Conservation (phyloP, 2,888 invertebrate species). For the Gastrophysa polygoni region DNA sequence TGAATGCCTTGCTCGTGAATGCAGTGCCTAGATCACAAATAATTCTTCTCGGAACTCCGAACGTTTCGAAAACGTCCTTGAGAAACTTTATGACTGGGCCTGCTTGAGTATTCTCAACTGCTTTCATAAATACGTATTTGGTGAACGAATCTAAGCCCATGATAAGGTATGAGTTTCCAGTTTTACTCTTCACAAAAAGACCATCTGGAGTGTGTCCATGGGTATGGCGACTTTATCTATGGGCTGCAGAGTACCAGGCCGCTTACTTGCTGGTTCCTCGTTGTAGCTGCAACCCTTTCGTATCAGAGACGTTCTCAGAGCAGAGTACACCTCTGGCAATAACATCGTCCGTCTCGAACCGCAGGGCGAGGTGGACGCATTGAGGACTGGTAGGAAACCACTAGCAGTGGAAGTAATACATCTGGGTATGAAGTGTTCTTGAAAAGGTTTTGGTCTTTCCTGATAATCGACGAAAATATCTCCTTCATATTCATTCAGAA, state of each 20-base stretch:
- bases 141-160: slow-evolving; percentile 45
- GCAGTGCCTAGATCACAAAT: slow-evolving; percentile 31
- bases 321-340: too few species aligned
- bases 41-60: slow-evolving; percentile 23
- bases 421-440: background rate
- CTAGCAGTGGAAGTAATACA: background rate
- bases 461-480: background rate
- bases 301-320: too few species aligned
- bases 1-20: slow-evolving; percentile 31
- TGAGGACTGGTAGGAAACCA: too few species aligned
- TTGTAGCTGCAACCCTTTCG: slow-evolving; percentile 6
- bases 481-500: background rate
- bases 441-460: background rate
- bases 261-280: slow-evolving; percentile 16
- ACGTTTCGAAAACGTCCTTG: slow-evolving; percentile 19
- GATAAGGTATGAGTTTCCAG: slow-evolving; percentile 34
- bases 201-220: slow-evolving; percentile 26
- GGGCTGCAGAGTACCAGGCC: slow-evolving; percentile 14
- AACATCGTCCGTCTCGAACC: too few species aligned
- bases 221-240: slow-evolving; percentile 18
- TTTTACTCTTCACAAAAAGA: slow-evolving; percentile 15
- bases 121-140: slow-evolving; percentile 44
- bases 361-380: too few species aligned
- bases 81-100: slow-evolving; percentile 8
- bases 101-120: slow-evolving; percentile 28